Base-by-base conservation (phyloP, 2,888 invertebrate genomes). In the Barypeithes pellucidus region DNA sequence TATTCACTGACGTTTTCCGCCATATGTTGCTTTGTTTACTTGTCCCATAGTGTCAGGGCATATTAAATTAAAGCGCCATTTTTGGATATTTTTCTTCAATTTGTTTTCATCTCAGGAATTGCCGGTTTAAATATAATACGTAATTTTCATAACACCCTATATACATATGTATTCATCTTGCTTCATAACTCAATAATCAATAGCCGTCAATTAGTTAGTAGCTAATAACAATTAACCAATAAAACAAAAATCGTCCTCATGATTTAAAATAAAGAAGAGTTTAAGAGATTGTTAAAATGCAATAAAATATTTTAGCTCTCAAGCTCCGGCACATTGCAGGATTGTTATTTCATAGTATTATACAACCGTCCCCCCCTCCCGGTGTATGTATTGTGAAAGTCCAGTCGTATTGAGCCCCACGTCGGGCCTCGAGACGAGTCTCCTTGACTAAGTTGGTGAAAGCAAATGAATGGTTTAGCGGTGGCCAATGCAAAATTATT, bases 381-480 rank as follows among this genome's bases (percentile, higher is more conserved):
- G 66, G 71, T 73, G 77, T 79, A 80, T 81, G 83, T 82, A 84
- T 85, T 86, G 86, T 85, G 86, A 86, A 86, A 86, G 85, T 85
- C 82, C 83, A 80, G 82, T 82, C 83, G 82, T 79, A 66, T 67
- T 65, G 75, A 82, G 83, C 84, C 85, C 86, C 85, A 81, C 82
- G 81, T 80, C 79, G 83, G 83, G 84, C 84, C 85, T 85, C 85
- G 83, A 82, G 84, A 84, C 84, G 83, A 84, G 84, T 85, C 84
- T 84, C 84, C 85, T 85, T 85, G 85, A 85, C 83, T 80, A 80
- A 81, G 81, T 80, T 84, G 83, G 85, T 86, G 86, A 86, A 86
- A 86, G 86, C 85, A 85, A 84, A 79, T 77, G 78, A 80, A 77
- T 54, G 43, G 50, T 63, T 63, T 50, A 24, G 68, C 50, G 33